Percentiles rank a stretch among this genome's conserved stretches.
Evolutionary conservation across 1,140 invertebrate species (phyloP).

Genomic region (Ditylenchus dipsaci): DNA sequence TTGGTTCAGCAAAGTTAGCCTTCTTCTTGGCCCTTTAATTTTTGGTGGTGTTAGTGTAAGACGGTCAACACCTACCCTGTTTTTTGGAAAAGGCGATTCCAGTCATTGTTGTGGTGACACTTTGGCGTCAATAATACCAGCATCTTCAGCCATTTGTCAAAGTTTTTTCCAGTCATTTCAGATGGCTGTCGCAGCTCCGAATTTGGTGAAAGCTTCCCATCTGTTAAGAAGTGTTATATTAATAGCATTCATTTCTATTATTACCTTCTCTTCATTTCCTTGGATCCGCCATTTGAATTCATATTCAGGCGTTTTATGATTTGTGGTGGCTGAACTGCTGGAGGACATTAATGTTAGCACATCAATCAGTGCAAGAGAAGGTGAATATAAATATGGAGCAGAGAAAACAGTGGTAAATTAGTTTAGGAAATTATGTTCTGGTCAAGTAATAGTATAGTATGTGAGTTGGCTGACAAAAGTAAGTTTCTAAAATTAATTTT

Average conservation of each 20-base stretch:
- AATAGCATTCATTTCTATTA: too few species aligned
- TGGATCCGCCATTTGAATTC: slow-evolving; percentile 42
- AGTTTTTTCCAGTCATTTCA: slow-evolving; percentile 79
- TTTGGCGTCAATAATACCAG: slow-evolving; percentile 82
- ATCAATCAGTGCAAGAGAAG: neutral
- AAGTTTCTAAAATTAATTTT: too few species aligned
- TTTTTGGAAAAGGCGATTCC: slow-evolving; percentile 56
- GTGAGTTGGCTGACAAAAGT: too few species aligned
- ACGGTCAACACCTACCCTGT: slow-evolving; percentile 38
- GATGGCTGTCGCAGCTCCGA: slow-evolving; percentile 79
- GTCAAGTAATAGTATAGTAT: too few species aligned
- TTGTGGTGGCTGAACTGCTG: slow-evolving; percentile 5
- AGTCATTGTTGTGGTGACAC: slow-evolving; percentile 71
- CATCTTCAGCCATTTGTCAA: slow-evolving; percentile 92
- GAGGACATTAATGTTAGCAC: neutral
- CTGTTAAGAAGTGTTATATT: too few species aligned
- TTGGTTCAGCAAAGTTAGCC: slow-evolving; percentile 56
- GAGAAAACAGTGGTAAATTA: too few species aligned
- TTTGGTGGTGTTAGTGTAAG: neutral
- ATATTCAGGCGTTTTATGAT: slow-evolving; percentile 22
- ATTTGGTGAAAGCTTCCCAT: slow-evolving; percentile 74
- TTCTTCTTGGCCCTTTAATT: slow-evolving; percentile 56
- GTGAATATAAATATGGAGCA: neutral
- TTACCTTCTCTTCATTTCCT: slow-evolving; percentile 48
- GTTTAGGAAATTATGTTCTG: too few species aligned